These are phyloP conservation scores for Acyrthosiphon pisum DNA, from an alignment of 1,140 invertebrate genomes.

Conservation along the genomic window DNA sequence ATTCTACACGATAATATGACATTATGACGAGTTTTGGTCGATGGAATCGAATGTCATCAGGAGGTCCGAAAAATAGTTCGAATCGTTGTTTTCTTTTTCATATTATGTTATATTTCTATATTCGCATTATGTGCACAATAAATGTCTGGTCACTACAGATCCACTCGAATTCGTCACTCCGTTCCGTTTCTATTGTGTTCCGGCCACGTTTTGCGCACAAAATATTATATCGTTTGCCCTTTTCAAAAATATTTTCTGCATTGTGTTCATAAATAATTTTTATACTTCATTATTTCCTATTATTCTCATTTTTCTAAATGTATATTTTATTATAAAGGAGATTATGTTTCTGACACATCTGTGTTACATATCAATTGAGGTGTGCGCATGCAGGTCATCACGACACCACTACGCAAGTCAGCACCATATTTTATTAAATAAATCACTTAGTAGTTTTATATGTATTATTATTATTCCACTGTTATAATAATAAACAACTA, in stretches of 20 bases:
- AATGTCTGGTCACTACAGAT: background rate
- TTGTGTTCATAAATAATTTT: background rate
- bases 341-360: background rate
- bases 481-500: background rate
- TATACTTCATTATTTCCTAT: background rate
- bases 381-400: background rate
- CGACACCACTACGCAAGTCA: background rate
- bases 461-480: background rate
- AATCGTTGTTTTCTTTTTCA: background rate
- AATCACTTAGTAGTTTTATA: background rate
- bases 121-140: background rate
- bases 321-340: background rate
- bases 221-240: conserved; percentile 23
- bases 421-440: background rate
- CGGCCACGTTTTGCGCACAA: background rate
- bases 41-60: background rate
- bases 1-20: background rate
- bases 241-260: conserved; percentile 14
- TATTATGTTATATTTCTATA: background rate
- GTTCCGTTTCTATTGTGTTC: background rate
- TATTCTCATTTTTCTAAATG: background rate
- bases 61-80: background rate
- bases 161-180: conserved; percentile 7
- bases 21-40: background rate
- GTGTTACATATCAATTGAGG: background rate